Base-by-base conservation (phyloP, 2,888 invertebrate genomes). In the Eulithis testata region DNA sequence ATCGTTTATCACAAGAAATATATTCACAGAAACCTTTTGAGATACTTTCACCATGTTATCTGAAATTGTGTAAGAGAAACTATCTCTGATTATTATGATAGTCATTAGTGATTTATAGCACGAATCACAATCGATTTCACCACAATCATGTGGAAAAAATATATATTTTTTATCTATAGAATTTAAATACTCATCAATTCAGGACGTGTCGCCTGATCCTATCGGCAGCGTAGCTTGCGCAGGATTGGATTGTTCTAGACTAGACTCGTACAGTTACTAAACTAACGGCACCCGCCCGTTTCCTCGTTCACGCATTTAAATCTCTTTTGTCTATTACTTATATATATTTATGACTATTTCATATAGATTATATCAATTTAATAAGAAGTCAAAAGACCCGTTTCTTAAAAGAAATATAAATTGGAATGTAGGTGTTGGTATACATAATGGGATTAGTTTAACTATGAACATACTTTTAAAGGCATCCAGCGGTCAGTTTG, bases 231-330 rank as follows among this genome's bases (percentile, higher is more conserved):
- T 72, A 75, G 77, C 79, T 64, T 77, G 84, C 85, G 74, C 83
- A 90, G 91, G 90, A 90, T 87, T 40, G 40, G 40, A 40, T 40
- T 88, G 87, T 91, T 91, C 90, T 91, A 91, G 90, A 86, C 89
- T 84, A 87, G 80, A 83, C 83, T 81, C 81, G 77, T 87, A 91
- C 92, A 89, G 91, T 93, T 91, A 91, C 67, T 61, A 76, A 59
- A 65, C 79, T 92, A 91, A 91, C 91, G 92, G 92, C 84, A 89
- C 78, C 74, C 73, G 75, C 76, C 84, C 83, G 84, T 90, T 92
- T 91, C 90, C 90, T 87, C 83, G 85, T 88, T 86, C 83, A 87
- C 84, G 78, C 86, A 86, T 84, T 87, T 81, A 77, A 75, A 44
- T 59, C 77, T 81, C 82, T 81, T 87, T 86, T 84, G 76, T 84